Evolutionary conservation across 2,888 invertebrate species (phyloP), one percentile per base, ranked within the genome.

Genomic region (Chalcosyrphus nemorum): DNA sequence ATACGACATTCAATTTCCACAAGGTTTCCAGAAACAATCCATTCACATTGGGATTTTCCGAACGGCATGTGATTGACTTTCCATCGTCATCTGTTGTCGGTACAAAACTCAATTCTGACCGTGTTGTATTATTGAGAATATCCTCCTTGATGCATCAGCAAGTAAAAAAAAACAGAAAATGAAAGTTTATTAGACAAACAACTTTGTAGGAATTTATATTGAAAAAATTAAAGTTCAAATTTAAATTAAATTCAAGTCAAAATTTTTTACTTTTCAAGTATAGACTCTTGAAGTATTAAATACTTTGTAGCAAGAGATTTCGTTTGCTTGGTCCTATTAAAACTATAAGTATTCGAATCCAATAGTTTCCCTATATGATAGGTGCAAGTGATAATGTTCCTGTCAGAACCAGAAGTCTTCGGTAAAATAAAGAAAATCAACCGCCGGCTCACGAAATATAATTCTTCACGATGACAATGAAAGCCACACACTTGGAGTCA

Each of bases 11-110:
- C 91, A 97, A 95, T 90, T 95, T 95, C 96, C 96, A 97, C 68
- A 95, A 94, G 87, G 96, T 95, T 92, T 97, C 97, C 88, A 96
- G 92, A 91, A 93, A 95, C 87, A 96, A 94, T 65, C 96, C 95
- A 85, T 96, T 96, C 88, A 97, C 96, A 93, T 96, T 96, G 85
- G 97, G 97, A 93, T 97, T 97, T 93, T 97, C 97, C 7, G 97
- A 96, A 89, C 97, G 94, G 92, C 97, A 97, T 81, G 95, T 96
- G 93, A 97, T 95, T 88, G 95, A 94, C 93, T 97, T 97, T 88
- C 96, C 96, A 92, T 97, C 96, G 92, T 97, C 97, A 90, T 97
- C 97, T 87, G 96, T 94, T 75, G 96, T 95, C 74, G 97, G 97
- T 89, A 96, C 95, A 93, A 97, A 97, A 92, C 95, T 96, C 92